phyloP scores from a whole-genome alignment of 37 sponge, comb jelly and placozoan species.

The Spongia lamella region DNA sequence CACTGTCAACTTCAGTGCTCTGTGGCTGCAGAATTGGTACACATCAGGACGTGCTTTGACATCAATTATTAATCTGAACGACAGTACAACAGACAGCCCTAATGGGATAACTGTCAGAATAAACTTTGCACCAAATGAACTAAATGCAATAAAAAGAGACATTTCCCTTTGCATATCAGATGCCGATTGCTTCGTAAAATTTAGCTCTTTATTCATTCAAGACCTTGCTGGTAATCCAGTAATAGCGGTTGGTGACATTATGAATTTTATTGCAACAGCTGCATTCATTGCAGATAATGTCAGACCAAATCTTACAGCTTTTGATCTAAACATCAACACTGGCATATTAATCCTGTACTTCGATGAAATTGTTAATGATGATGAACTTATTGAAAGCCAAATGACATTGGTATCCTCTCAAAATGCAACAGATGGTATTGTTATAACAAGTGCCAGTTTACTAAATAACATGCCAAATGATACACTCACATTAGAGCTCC shows the following conservation, averaged over 20 bases:
- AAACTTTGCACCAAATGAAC: constrained; percentile 37
- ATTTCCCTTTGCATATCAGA: constrained; percentile 44
- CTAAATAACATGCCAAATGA: constrained; percentile 28
- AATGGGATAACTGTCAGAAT: constrained; percentile 46
- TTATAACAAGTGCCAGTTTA: constrained; percentile 20
- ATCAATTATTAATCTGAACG: constrained; percentile 12
- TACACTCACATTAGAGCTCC: constrained; percentile 32
- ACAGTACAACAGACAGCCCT: constrained; percentile 45
- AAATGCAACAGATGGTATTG: constrained; percentile 19
- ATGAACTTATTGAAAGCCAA: constrained; percentile 29
- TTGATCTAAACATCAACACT: constrained; percentile 76
- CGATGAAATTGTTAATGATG: constrained; percentile 72
- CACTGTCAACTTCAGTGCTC: constrained; percentile 33
- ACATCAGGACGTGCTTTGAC: not conserved
- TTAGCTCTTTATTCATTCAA: constrained; percentile 49
- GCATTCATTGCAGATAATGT: constrained; percentile 51
- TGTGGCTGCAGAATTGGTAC: not conserved
- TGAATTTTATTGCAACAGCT: not conserved
- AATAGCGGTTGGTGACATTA: constrained; percentile 4
- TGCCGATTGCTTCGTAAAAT: constrained; percentile 58
- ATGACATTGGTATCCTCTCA: constrained; percentile 56
- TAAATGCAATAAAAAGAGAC: constrained; percentile 59
- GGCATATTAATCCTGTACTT: constrained; percentile 56
- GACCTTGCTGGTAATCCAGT: constrained; percentile 82
- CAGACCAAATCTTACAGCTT: constrained; percentile 59